These are phyloP conservation scores for Gasterosteus nipponicus DNA, from an alignment of 2,113 vertebrate species.

Conservation along the genomic window DNA sequence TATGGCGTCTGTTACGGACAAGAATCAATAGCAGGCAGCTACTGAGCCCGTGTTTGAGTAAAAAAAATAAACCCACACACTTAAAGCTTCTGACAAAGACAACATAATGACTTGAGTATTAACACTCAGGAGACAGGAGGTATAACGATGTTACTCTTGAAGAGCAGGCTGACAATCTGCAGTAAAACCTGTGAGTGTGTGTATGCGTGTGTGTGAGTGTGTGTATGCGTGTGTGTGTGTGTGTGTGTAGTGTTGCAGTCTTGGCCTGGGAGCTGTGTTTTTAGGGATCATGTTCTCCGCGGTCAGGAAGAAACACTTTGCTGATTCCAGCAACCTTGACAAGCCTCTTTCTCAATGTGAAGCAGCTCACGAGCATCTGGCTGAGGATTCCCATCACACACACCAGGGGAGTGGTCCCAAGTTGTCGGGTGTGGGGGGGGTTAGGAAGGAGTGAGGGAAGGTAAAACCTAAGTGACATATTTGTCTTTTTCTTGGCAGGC, in stretches of 20 bases:
- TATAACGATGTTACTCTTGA: not conserved
- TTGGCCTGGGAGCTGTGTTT: conserved; percentile 51
- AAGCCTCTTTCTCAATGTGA: conserved; percentile 28
- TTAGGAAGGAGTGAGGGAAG: not conserved
- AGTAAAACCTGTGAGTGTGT: not conserved
- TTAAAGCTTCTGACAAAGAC: not conserved
- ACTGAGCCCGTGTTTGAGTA: not conserved
- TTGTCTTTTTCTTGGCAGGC: conserved; percentile 1
- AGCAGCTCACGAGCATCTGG: conserved; percentile 57
- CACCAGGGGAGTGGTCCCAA: not conserved
- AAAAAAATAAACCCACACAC: not conserved
- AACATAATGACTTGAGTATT: not conserved
- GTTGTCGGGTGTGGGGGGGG: not conserved
- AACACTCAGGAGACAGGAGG: not conserved
- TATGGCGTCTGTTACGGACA: conserved; percentile 49
- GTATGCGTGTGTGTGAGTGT: not conserved
- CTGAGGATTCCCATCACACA: conserved; percentile 19
- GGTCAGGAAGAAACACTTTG: conserved; percentile 69
- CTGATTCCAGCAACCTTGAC: conserved; percentile 57
- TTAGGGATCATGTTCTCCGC: conserved; percentile 72
- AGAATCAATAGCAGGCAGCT: conserved; percentile 45
- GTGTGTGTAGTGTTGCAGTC: conserved; percentile 29
- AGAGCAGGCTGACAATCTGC: conserved; percentile 17
- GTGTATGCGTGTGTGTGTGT: conserved; percentile 15
- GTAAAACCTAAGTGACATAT: not conserved